Evolutionary conservation across 2,888 invertebrate genomes (phyloP).

Genomic region (Brachyptera risi): DNA sequence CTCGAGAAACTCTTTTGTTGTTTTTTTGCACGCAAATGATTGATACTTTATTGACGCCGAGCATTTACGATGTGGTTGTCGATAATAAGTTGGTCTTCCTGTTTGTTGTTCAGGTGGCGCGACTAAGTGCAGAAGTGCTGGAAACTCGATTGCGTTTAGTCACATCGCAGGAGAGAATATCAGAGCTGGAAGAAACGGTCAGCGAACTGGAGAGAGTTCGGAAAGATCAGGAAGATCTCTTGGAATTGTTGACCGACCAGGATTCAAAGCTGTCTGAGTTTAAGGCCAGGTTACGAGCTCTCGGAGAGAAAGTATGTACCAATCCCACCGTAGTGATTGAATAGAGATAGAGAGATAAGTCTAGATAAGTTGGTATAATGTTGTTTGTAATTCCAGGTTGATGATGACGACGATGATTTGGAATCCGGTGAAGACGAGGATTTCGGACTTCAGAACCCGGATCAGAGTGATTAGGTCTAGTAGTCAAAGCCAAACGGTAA

Average conservation of each 20-base stretch:
- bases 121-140: conserved; percentile 24
- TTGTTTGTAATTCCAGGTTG: conserved; percentile 13
- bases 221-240: conserved; percentile 90
- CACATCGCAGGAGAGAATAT: conserved; percentile 33
- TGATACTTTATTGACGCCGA: no score
- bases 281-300: conserved; percentile 52
- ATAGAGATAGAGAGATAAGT: no score
- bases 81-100: no score
- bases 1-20: no score
- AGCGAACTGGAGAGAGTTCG: conserved; percentile 61
- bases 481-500: no score
- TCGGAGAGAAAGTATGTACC: conserved; percentile 53
- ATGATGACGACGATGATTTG: conserved; percentile 20
- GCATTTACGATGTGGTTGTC: not conserved
- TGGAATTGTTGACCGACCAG: conserved; percentile 87
- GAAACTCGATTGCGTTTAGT: conserved; percentile 22
- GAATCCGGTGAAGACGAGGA: conserved; percentile 3
- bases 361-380: not conserved
- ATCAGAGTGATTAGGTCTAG: conserved; percentile 3
- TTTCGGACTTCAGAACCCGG: not conserved
- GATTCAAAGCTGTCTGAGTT: conserved; percentile 66
- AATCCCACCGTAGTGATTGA: no score
- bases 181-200: conserved; percentile 41
- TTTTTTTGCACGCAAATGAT: no score
- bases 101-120: not conserved